Percentiles rank a stretch among this genome's conserved stretches.
phyloP scores from a whole-genome alignment of 2,797 vertebrate species.

The Hirundo rustica region DNA sequence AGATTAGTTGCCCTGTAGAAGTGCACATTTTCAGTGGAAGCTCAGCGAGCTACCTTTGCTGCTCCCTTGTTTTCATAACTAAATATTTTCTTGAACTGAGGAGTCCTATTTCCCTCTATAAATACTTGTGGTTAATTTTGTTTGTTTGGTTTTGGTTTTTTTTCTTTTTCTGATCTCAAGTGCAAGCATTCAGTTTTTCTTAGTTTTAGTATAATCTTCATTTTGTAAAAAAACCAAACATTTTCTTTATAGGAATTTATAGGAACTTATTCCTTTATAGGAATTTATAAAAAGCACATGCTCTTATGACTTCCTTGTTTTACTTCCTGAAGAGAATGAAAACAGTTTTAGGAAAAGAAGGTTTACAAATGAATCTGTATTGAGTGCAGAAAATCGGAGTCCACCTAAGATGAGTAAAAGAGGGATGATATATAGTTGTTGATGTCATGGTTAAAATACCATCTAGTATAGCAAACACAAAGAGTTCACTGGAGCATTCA shows the following conservation, averaged over 20 bases:
- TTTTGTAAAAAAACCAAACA: not conserved
- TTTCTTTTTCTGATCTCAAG: not conserved
- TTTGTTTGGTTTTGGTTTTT: not conserved
- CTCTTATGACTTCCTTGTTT: not conserved
- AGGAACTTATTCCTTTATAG: too few relatives aligned
- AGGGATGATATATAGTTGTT: constrained; percentile 49
- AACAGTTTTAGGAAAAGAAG: not conserved
- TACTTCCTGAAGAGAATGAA: not conserved
- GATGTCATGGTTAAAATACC: constrained; percentile 56
- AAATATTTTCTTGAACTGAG: not conserved
- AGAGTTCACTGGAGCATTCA: constrained; percentile 75
- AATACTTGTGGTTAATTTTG: not conserved
- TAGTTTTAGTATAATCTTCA: not conserved
- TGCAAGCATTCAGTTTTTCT: not conserved
- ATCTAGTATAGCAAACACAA: constrained; percentile 56
- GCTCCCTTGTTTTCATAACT: not conserved
- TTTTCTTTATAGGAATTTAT: too few relatives aligned
- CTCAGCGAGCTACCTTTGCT: not conserved
- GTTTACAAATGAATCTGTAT: not conserved
- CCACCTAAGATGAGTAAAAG: not conserved
- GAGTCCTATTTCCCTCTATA: not conserved
- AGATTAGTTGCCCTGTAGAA: not conserved
- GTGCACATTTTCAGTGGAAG: not conserved
- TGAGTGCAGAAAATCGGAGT: not conserved
- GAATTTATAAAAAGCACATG: not conserved